Conservation (phyloP, 2,113 vertebrate genomes). For the Rhinoptilus africanus region DNA sequence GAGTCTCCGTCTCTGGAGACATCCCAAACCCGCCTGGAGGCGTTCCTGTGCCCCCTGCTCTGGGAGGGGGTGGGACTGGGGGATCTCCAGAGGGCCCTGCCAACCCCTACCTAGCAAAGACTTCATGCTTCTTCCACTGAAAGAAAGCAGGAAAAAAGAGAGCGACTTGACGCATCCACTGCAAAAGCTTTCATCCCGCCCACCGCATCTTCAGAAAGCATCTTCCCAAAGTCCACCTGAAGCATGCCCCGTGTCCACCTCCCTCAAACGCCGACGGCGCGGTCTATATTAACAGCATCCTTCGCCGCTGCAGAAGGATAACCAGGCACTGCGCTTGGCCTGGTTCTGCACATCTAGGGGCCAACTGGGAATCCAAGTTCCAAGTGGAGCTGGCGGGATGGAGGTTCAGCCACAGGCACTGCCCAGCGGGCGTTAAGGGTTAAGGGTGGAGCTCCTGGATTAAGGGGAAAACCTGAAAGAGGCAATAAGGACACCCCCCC, state of each 20-base stretch:
- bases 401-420: background rate
- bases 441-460: background rate
- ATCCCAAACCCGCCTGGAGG: too few relatives aligned
- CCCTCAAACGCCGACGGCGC: fast-evolving
- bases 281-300: background rate
- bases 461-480: background rate
- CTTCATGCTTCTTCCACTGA: fast-evolving
- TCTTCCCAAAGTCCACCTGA: background rate
- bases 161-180: background rate
- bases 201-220: background rate
- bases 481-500: background rate
- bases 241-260: fast-evolving
- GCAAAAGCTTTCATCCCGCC: background rate
- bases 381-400: background rate
- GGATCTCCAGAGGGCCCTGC: too few relatives aligned
- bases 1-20: too few relatives aligned
- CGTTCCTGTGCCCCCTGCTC: too few relatives aligned
- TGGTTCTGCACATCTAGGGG: background rate
- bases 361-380: background rate
- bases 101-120: background rate
- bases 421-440: background rate
- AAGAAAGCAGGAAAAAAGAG: background rate
- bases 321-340: background rate
- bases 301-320: background rate
- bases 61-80: too few relatives aligned